Base-by-base conservation (phyloP, 2,797 vertebrate species). In the Helostoma temminkii region DNA sequence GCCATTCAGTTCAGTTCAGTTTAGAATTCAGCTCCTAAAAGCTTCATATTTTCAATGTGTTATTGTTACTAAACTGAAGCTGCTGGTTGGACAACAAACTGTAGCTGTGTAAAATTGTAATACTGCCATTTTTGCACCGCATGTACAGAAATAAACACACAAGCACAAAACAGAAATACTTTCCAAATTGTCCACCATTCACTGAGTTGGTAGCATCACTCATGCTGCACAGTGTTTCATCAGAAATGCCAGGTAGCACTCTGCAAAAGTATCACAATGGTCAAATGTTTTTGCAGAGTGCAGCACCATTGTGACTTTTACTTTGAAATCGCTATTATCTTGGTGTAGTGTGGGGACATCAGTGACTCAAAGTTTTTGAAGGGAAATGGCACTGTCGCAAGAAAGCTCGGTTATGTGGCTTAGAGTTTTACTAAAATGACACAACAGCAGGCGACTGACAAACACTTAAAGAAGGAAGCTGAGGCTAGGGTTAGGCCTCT, bases 331-430 rank as follows among this genome's bases (percentile, higher is more conserved):
- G 14, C 34, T 72, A 21, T 82, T 70, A 76, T 68, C 47, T 66
- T 62, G 53, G 42, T 71, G 53, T 42, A 37, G 43, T 71, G 64
- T 65, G 53, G 36, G 75, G 72, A 74, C 67, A 73, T 47, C 37
- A 36, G 36, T 78, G 72, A 72, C 59, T 66, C 74, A 72, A 70
- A 63, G 26, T 65, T 86, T 82, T 59, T 64, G 4, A 73, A 77
- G 62, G 64, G 87, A 86, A 91, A 84, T 67, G 54, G 65, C 55
- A 54, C 54, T 85, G 67, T 86, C 53, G 75, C 80, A 90, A 83
- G 59, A 39, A 74, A 60, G 61, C 25, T 63, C 19, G 52, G 50
- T 67, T 66, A 66, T 25, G 58, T 52, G 48, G 58, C 56, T 48
- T 41, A 6, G 8, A 62, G 54, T 68, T 47, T n/a, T 21, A 45